phyloP scores from a whole-genome alignment of 1,140 invertebrate species.

The Xylocopa sonorina region DNA sequence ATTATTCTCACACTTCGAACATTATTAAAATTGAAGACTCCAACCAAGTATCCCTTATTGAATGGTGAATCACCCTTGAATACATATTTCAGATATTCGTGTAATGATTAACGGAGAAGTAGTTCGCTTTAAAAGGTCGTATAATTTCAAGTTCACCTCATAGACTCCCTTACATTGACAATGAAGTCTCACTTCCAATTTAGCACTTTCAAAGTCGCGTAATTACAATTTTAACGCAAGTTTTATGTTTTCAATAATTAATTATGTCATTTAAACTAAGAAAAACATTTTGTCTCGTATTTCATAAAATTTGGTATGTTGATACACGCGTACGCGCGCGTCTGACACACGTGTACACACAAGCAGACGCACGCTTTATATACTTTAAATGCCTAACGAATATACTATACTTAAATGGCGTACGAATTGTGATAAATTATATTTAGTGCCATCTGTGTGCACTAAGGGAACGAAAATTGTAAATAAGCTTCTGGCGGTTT shows the following conservation, averaged over 20 bases:
- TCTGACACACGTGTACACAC: no score
- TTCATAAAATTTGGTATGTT: not conserved
- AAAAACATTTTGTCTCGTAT: not conserved
- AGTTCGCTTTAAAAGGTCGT: slow-evolving; percentile 12
- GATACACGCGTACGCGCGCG: no score
- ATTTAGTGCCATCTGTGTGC: slow-evolving; percentile 25
- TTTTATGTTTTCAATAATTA: not conserved
- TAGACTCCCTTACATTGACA: slow-evolving; percentile 5
- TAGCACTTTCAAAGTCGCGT: not conserved
- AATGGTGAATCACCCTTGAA: slow-evolving; percentile 33
- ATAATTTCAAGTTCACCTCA: slow-evolving; percentile 7
- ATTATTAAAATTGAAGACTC: slow-evolving; percentile 50
- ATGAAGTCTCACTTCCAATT: not conserved
- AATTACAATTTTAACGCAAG: slow-evolving; percentile 13
- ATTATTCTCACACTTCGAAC: slow-evolving; percentile 54
- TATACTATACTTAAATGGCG: not conserved
- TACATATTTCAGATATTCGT: slow-evolving; percentile 15
- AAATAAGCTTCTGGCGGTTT: slow-evolving; percentile 25
- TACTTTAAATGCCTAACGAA: not conserved
- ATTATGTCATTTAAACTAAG: not conserved
- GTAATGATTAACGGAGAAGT: slow-evolving; percentile 26
- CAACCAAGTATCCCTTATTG: slow-evolving; percentile 43
- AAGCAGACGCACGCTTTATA: not conserved
- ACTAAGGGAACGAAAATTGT: slow-evolving; percentile 7
- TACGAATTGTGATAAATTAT: not conserved